These are phyloP conservation scores for Sebastes fasciatus DNA, from an alignment of 2,113 vertebrate species.

Conservation along the genomic window DNA sequence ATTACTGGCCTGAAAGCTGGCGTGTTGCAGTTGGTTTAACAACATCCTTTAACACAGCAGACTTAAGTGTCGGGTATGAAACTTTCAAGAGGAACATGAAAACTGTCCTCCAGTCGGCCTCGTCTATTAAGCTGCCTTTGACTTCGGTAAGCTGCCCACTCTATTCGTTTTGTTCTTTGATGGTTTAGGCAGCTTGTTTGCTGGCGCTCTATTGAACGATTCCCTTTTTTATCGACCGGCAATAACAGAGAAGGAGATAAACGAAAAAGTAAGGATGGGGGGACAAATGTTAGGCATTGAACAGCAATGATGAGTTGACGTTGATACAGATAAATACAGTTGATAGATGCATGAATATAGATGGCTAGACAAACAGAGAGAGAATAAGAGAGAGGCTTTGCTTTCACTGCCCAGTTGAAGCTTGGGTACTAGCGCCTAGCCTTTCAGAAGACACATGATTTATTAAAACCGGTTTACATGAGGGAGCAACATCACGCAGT, in stretches of 20 bases:
- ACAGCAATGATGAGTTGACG: conserved; percentile 2
- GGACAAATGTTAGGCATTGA: background rate
- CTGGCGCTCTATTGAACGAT: conserved; percentile 1
- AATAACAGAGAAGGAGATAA: background rate
- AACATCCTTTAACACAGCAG: conserved; percentile 33
- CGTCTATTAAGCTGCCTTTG: conserved; percentile 21
- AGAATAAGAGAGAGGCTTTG: conserved; percentile 6
- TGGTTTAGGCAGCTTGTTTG: conserved; percentile 24
- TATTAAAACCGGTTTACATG: conserved; percentile 72
- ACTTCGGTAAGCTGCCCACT: conserved; percentile 18
- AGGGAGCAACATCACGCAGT: conserved; percentile 58
- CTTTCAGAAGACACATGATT: conserved; percentile 71
- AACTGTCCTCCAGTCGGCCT: conserved; percentile 35
- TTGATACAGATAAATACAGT: background rate
- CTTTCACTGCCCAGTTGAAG: conserved; percentile 16
- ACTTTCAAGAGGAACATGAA: conserved; percentile 52
- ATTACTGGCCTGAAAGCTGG: conserved; percentile 31
- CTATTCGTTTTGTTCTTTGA: conserved; percentile 23
- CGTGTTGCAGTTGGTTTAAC: conserved; percentile 28
- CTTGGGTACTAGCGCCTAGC: conserved; percentile 37
- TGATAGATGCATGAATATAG: background rate
- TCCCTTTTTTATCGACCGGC: background rate
- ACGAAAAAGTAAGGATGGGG: background rate
- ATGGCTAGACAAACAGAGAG: background rate
- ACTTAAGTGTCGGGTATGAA: conserved; percentile 37